Evolutionary conservation across 2,888 invertebrate species (phyloP).

Genomic region (Bombylius major): DNA sequence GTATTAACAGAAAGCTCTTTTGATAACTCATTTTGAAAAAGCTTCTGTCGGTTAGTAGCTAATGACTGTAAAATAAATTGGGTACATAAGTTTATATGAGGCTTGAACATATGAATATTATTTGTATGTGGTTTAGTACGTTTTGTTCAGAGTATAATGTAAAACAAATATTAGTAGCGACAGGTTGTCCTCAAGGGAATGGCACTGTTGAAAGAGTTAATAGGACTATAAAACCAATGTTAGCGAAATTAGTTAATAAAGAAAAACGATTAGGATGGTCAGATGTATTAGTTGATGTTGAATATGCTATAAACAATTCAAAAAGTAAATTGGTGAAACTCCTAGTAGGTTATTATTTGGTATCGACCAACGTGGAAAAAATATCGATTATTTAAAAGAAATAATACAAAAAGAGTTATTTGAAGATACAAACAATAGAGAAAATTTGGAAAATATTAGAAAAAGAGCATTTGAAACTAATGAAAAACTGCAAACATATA

Average conservation of each 20-base stretch:
- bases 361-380: constrained; percentile 18
- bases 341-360: constrained; percentile 22
- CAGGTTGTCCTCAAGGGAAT: constrained; percentile 16
- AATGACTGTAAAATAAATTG: too few relatives aligned
- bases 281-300: constrained; percentile 10
- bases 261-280: constrained; percentile 1
- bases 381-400: too few relatives aligned
- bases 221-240: constrained; percentile 14
- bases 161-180: constrained; percentile 12
- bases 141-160: too few relatives aligned
- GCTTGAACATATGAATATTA: too few relatives aligned
- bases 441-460: background rate
- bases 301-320: constrained; percentile 20
- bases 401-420: background rate
- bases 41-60: too few relatives aligned
- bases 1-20: too few relatives aligned
- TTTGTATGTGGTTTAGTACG: too few relatives aligned
- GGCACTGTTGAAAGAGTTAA: constrained; percentile 18
- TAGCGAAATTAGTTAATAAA: constrained; percentile 9
- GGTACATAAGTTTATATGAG: too few relatives aligned
- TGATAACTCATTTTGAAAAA: too few relatives aligned
- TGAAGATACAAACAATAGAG: background rate
- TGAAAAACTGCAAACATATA: too few relatives aligned
- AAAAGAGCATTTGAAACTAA: background rate
- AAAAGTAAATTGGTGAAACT: constrained; percentile 18